Base-by-base conservation (phyloP, 2,113 vertebrate species). In the Lepisosteus oculatus region DNA sequence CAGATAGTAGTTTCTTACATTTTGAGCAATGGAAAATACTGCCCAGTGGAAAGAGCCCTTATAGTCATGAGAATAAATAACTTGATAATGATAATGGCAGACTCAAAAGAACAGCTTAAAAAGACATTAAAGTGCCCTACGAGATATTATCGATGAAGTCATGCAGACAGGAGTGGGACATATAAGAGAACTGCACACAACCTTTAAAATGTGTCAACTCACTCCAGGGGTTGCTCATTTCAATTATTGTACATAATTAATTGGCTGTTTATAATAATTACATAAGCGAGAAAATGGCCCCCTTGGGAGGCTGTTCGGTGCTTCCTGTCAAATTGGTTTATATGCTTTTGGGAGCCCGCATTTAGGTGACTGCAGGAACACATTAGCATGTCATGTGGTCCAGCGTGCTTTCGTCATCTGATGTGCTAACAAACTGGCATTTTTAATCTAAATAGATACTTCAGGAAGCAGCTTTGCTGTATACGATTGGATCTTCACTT, bases 121-220 rank as follows among this genome's bases (percentile, higher is more conserved):
- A 74, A 55, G 61, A 87, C 87, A 86, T 90, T 93, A 89, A 87
- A 84, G 84, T 82, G 83, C 76, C 84, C 81, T 76, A 77, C 81
- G 78, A 88, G 92, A 91, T 92, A 90, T 89, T 93, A 92, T 91
- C 87, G 62, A 84, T 76, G 84, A 88, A 89, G 88, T 89, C 87
- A 87, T 77, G 78, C 80, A 78, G 86, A 82, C 61, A 83, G 82
- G 86, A 76, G 80, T 77, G 83, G 68, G 72, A 77, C 69, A 76
- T 79, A 64, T 47, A 77, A 83, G 80, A 80, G 73, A 83, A 76
- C 81, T 83, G 56, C 6, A 29, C 70, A 69, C 69, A 0, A 69
- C 73, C 70, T 72, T 63, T 68, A 73, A 77, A 61, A 79, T 80
- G 71, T 77, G 67, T 78, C 77, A 72, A 77, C 77, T 74, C 12